These are phyloP conservation scores for Dugesia japonica DNA, from an alignment of 2,888 invertebrate genomes.

Conservation along the genomic window DNA sequence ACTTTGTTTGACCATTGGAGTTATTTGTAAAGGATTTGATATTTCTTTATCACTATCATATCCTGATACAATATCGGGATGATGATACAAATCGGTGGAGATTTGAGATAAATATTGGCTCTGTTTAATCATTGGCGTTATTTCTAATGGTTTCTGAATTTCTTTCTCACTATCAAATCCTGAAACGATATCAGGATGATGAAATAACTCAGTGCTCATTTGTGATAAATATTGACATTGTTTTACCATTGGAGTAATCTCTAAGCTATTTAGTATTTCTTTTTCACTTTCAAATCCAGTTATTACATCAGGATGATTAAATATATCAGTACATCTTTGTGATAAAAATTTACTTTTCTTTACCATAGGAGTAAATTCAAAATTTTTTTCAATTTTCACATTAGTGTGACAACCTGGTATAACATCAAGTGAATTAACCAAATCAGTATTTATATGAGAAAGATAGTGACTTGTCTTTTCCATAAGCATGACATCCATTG, in stretches of 20 bases:
- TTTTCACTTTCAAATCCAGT: not conserved
- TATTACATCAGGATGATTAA: not conserved
- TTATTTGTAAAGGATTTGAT: not conserved
- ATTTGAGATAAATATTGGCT: not conserved
- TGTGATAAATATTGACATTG: not conserved
- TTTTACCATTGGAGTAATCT: not conserved
- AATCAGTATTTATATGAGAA: constrained; percentile 2
- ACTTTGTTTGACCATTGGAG: not conserved
- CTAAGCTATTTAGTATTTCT: not conserved
- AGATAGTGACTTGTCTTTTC: not conserved
- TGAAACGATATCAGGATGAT: not conserved
- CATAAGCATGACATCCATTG: not conserved
- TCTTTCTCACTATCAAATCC: not conserved
- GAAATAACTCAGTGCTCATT: not conserved
- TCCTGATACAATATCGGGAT: not conserved
- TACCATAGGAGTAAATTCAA: not conserved
- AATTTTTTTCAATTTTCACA: not conserved
- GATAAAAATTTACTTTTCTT: not conserved
- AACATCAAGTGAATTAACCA: not conserved
- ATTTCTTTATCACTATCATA: not conserved
- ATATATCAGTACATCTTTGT: not conserved
- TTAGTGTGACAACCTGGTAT: not conserved
- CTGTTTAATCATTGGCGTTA: not conserved
- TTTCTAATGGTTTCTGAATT: not conserved
- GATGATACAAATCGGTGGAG: not conserved